Evolutionary conservation across 2,888 invertebrate species (phyloP).

Genomic region (Nesidiocoris tenuis): DNA sequence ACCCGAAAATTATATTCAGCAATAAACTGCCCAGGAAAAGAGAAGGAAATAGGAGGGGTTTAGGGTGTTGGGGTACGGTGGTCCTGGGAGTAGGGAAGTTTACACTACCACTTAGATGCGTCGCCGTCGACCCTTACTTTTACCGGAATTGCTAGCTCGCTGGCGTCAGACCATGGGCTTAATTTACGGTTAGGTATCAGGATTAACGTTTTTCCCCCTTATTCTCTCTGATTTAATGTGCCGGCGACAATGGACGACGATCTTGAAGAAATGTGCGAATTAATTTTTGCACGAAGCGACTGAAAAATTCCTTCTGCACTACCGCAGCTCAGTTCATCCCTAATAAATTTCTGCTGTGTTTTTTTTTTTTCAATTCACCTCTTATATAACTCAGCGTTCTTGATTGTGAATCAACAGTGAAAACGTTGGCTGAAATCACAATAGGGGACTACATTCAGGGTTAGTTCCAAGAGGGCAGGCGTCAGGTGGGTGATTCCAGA

Average conservation of each 20-base stretch:
- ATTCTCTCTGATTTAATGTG: not conserved
- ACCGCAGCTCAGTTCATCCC: not conserved
- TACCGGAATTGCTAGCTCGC: not conserved
- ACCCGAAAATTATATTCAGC: slow-evolving; percentile 31
- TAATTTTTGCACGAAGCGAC: not conserved
- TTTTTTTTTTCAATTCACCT: not conserved
- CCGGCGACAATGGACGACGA: not conserved
- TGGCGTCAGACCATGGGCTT: not conserved
- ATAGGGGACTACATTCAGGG: no score
- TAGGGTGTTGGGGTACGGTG: not conserved
- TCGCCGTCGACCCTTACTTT: not conserved
- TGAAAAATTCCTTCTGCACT: not conserved
- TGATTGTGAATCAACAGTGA: no score
- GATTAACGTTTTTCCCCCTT: not conserved
- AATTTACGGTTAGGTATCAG: not conserved
- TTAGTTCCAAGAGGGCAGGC: no score
- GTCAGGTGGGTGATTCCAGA: no score
- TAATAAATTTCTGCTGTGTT: not conserved
- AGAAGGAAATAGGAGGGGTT: not conserved
- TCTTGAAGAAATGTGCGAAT: not conserved
- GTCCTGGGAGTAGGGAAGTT: no score
- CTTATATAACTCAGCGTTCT: no score
- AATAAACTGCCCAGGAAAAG: slow-evolving; percentile 18
- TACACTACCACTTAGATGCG: not conserved
- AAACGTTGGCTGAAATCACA: no score